Conservation (phyloP, 2,113 vertebrate genomes). For the Campylorhamphus procurvoides region DNA sequence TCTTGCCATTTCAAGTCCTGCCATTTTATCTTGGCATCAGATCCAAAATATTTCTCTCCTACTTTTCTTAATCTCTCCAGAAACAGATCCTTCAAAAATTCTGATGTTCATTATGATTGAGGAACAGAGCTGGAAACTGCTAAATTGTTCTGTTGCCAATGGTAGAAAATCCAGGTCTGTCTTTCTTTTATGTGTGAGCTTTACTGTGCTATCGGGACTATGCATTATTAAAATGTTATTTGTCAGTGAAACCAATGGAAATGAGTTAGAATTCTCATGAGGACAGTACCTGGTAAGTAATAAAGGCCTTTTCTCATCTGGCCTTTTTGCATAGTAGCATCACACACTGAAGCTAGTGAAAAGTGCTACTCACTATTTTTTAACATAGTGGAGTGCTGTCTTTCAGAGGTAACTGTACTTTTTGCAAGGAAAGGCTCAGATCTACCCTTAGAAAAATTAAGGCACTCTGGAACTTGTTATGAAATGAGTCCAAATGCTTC, state of each 20-base stretch:
- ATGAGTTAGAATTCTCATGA: constrained; percentile 5
- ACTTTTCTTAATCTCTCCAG: neutral
- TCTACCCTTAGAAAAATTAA: neutral
- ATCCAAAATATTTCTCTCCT: neutral
- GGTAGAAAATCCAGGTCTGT: neutral
- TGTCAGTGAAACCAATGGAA: constrained; percentile 19
- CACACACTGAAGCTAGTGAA: neutral
- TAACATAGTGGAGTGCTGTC: neutral
- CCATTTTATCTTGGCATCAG: neutral
- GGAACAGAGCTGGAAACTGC: neutral
- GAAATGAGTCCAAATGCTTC: neutral
- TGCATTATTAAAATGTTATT: constrained; percentile 35
- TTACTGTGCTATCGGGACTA: neutral
- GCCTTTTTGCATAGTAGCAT: neutral
- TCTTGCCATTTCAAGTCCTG: neutral
- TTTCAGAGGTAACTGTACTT: neutral
- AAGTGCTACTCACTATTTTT: neutral
- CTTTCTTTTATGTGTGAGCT: neutral
- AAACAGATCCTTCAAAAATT: neutral
- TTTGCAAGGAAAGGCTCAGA: neutral
- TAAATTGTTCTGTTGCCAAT: neutral
- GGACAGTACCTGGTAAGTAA: neutral
- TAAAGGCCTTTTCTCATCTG: neutral
- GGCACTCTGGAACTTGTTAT: neutral
- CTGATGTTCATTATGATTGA: neutral